Conservation (phyloP, 2,888 invertebrate genomes). For the Eupithecia inturbata region DNA sequence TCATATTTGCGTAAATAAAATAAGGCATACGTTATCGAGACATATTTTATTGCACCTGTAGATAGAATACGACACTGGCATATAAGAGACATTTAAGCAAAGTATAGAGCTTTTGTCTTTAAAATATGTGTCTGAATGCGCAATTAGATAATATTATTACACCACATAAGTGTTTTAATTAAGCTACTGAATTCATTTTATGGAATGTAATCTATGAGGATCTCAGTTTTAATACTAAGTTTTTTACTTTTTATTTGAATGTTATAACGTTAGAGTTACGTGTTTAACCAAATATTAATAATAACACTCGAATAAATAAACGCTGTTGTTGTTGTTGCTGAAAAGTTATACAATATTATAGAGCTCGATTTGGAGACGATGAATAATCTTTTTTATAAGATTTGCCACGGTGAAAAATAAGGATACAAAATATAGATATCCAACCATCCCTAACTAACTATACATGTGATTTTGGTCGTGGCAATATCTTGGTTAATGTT, state of each 20-base stretch:
- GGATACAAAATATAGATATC: constrained; percentile 18
- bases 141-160: constrained; percentile 49
- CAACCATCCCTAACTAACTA: not conserved
- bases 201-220: constrained; percentile 21
- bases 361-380: constrained; percentile 67
- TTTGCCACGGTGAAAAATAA: constrained; percentile 54
- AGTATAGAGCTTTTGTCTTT: constrained; percentile 44
- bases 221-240: constrained; percentile 32
- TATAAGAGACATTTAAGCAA: constrained; percentile 36
- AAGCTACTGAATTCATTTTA: constrained; percentile 39
- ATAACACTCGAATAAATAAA: constrained; percentile 74
- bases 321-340: constrained; percentile 84
- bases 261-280: constrained; percentile 65
- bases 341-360: constrained; percentile 75
- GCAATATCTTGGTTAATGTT: constrained; percentile 54
- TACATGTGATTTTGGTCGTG: constrained; percentile 55
- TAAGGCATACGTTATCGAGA: constrained; percentile 43
- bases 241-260: constrained; percentile 52
- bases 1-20: constrained; percentile 30
- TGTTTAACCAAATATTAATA: constrained; percentile 62
- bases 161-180: constrained; percentile 21
- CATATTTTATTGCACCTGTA: constrained; percentile 64
- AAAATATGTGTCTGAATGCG: constrained; percentile 57
- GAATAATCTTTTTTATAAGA: constrained; percentile 55
- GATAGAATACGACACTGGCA: constrained; percentile 54